Conservation (phyloP, 2,797 vertebrate genomes). For the Crypturellus tataupa region DNA sequence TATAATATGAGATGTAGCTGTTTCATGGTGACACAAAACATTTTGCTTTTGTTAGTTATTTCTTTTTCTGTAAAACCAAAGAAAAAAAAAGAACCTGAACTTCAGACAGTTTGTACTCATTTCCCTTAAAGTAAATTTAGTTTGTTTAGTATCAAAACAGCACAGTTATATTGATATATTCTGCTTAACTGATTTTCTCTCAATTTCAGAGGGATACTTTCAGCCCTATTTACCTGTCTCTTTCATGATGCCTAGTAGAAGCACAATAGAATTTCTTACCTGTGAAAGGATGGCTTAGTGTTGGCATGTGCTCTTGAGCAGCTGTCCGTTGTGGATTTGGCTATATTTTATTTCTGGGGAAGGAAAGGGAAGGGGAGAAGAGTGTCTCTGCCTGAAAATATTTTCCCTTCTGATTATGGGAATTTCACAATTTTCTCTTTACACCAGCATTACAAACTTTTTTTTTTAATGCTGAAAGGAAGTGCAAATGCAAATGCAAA, state of each 20-base stretch:
- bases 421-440: background rate
- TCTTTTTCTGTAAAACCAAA: background rate
- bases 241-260: slow-evolving; percentile 21
- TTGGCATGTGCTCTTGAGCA: slow-evolving; percentile 40
- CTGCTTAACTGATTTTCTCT: slow-evolving; percentile 19
- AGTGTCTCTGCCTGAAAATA: slow-evolving; percentile 10
- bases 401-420: slow-evolving; percentile 3
- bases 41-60: background rate
- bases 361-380: background rate
- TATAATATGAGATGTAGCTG: background rate
- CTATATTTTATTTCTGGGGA: slow-evolving; percentile 29
- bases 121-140: background rate
- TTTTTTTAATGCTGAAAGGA: background rate
- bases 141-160: background rate
- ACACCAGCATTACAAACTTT: background rate
- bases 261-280: slow-evolving; percentile 52
- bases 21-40: background rate
- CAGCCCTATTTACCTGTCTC: slow-evolving; percentile 17
- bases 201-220: slow-evolving; percentile 11
- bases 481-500: background rate
- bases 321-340: slow-evolving; percentile 46
- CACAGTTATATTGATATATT: background rate
- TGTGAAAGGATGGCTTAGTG: slow-evolving; percentile 21
- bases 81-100: background rate
- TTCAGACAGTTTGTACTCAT: background rate